Evolutionary conservation across 1,140 invertebrate genomes (phyloP).

Genomic region (Trachymyrmex septentrionalis): DNA sequence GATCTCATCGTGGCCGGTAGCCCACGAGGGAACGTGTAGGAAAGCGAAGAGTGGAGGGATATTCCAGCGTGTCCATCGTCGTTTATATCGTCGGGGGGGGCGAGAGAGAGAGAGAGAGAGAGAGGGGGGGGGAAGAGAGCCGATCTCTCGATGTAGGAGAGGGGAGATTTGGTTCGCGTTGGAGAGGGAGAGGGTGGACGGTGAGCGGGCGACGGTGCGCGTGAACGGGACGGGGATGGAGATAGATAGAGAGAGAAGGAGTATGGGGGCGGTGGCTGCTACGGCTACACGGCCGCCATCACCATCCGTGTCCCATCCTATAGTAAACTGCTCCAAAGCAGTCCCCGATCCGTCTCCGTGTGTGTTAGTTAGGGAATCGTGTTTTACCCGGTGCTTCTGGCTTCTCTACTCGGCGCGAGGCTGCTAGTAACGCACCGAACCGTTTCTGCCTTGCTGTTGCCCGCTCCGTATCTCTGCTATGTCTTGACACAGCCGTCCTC

Average conservation of each 20-base stretch:
- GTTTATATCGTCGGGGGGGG: constrained; percentile 51
- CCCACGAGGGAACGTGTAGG: constrained; percentile 31
- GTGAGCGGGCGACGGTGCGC: background rate
- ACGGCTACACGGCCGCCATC: constrained; percentile 82
- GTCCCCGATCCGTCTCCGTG: constrained; percentile 80
- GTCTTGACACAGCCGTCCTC: constrained; percentile 81
- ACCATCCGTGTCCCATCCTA: constrained; percentile 82
- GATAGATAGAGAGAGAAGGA: constrained; percentile 69
- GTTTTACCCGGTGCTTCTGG: constrained; percentile 81
- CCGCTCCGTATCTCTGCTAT: constrained; percentile 80
- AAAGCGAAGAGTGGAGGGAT: constrained; percentile 31
- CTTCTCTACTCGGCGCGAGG: constrained; percentile 71
- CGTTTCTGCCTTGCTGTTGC: constrained; percentile 76
- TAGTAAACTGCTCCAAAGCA: constrained; percentile 80
- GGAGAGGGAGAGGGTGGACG: constrained; percentile 29
- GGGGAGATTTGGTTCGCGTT: constrained; percentile 3
- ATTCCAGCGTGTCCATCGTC: constrained; percentile 69
- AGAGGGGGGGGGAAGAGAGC: background rate
- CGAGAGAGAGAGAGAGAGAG: background rate
- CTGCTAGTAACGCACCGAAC: constrained; percentile 80
- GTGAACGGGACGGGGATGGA: constrained; percentile 44
- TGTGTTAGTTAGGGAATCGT: constrained; percentile 83
- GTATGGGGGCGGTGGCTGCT: constrained; percentile 85
- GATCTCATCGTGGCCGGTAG: constrained; percentile 41
- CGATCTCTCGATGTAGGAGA: constrained; percentile 1